These are phyloP conservation scores for Aspidiotus rigidus DNA, from an alignment of 2,888 invertebrate species.

Conservation along the genomic window DNA sequence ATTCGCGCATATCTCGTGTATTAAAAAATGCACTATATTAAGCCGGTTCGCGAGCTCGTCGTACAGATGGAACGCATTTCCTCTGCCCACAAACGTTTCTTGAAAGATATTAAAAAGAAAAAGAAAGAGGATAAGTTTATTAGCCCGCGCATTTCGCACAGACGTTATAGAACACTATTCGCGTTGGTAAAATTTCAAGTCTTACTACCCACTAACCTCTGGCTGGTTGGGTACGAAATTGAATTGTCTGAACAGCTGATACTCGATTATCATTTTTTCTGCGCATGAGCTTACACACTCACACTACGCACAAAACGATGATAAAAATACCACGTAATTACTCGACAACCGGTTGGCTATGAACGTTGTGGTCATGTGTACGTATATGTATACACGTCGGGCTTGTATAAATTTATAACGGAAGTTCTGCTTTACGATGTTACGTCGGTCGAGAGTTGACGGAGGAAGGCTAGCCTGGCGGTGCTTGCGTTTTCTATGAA, in stretches of 20 bases:
- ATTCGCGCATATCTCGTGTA: no score
- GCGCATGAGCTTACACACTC: neutral
- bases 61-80: neutral
- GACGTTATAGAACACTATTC: no score
- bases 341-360: neutral
- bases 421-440: slow-evolving; percentile 2
- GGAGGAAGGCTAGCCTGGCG: neutral
- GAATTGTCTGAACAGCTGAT: slow-evolving; percentile 3
- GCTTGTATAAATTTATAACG: neutral
- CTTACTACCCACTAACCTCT: slow-evolving; percentile 1
- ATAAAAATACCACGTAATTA: slow-evolving; percentile 2
- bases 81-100: neutral
- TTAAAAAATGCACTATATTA: no score
- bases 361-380: neutral
- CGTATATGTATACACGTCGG: no score
- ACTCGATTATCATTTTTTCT: neutral
- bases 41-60: no score
- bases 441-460: neutral
- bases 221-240: neutral
- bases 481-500: neutral
- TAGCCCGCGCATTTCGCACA: no score
- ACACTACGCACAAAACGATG: neutral
- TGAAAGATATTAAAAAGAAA: no score
- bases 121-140: no score
- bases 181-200: no score